Conservation (phyloP, 53 echinoderm and acorn worm species). For the Antedon mediterranea region DNA sequence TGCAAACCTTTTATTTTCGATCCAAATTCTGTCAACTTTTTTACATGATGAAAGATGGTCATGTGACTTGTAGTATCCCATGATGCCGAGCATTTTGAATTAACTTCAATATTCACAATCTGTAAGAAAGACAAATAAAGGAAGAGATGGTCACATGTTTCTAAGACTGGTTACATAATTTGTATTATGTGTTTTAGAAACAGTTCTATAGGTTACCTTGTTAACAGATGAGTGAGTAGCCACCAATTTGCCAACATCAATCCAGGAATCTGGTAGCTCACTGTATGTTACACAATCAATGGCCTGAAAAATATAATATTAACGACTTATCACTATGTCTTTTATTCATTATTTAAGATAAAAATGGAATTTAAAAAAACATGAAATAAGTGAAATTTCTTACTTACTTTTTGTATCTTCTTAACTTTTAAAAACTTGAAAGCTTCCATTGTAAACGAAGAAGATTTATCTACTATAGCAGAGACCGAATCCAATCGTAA, state of each 20-base stretch:
- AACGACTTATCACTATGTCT: too few relatives aligned
- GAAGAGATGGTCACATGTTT: too few relatives aligned
- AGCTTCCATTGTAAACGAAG: conserved; percentile 34
- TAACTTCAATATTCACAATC: conserved; percentile 46
- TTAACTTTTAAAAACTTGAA: conserved; percentile 43
- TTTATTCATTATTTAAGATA: too few relatives aligned
- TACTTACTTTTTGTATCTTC: conserved; percentile 40
- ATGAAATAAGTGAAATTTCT: not conserved
- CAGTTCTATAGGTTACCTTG: conserved; percentile 35
- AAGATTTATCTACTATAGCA: conserved; percentile 10
- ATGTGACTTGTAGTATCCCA: conserved; percentile 97
- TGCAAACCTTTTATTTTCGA: conserved; percentile 49
- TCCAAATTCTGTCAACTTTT: conserved; percentile 54
- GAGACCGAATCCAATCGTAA: conserved; percentile 41
- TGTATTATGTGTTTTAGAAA: too few relatives aligned
- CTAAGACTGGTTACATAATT: too few relatives aligned
- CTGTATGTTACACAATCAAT: conserved; percentile 33
- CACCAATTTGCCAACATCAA: conserved; percentile 41
- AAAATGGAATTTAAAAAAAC: not conserved
- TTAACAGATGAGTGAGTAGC: conserved; percentile 30
- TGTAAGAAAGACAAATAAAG: conserved; percentile 6
- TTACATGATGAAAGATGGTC: conserved; percentile 83
- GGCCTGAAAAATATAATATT: conserved; percentile 22
- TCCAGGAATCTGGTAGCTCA: conserved; percentile 28
- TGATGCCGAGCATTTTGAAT: conserved; percentile 40